Evolutionary conservation across 2,888 invertebrate species (phyloP), one percentile per base, ranked within the genome.

Genomic region (Patella depressa): DNA sequence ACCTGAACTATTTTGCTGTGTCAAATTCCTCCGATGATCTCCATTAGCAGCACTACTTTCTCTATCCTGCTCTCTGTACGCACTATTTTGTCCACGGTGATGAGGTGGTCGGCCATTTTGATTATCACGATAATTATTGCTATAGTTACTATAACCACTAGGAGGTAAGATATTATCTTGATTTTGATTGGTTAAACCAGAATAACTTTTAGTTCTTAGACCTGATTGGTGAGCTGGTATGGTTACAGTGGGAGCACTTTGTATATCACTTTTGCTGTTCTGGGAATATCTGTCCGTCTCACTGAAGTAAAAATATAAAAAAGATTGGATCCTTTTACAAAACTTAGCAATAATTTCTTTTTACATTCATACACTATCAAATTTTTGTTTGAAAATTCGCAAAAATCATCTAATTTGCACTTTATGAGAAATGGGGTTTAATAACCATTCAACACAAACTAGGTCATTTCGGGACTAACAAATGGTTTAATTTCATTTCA

Each of bases 341-440:
- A 45, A 15, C 53, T 73, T 55, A 45, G 4, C 15, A 54, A 29
- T 74, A 53, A 19, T 53, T 71, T 79, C 24, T 76, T 72, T 76
- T 72, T 29, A 70, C 78, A 72, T 78, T 75, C 12, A 74, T 78
- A 57, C 19, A 24, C 53, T 55, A 73, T 29, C 15, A 15, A 73
- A 17, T 53, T 15, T 5, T 71, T 34, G 34, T 34, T 5, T 34
- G 34, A 34, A 34, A 34, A 34, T 34, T 4, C 0, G 34, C 7
- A 34, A 34, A 34, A 34, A 34, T 34, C 34, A 34, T 19, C 17
- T 34, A 19, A 24, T 19, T 19, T 19, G 3, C 19, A 71, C 34
- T 34, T 29, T 29, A 29, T 2, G 29, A 29, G 29, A 29, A 29
- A 29, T 29, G 2, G 29, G 2, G 29, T 29, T 29, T 29, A 29